Conservation (phyloP, 2,113 vertebrate species). For the Lagenorhynchus albirostris region DNA sequence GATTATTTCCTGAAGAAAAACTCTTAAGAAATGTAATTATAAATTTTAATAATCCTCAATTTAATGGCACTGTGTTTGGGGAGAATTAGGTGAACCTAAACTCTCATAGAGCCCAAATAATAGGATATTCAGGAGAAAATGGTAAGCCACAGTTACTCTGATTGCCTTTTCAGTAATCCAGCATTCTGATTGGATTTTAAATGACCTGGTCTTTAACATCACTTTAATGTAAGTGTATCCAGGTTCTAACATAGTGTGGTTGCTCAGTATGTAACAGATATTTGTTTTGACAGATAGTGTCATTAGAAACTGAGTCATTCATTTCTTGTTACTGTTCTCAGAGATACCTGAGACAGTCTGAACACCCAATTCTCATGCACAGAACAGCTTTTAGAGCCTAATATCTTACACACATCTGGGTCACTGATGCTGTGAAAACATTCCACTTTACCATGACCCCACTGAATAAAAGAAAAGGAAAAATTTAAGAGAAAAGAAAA, state of each 20-base stretch:
- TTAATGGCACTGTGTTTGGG: not conserved
- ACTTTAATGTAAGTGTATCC: not conserved
- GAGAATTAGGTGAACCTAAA: not conserved
- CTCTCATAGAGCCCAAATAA: not conserved
- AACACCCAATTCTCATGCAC: not conserved
- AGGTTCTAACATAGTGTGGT: not conserved
- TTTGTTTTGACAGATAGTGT: not conserved
- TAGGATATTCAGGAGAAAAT: not conserved
- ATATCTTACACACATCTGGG: not conserved
- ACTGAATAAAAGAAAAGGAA: not conserved
- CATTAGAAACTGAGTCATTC: not conserved
- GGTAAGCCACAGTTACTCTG: not conserved
- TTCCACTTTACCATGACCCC: not conserved
- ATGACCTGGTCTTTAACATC: not conserved
- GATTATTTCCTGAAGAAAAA: not conserved
- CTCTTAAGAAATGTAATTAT: not conserved
- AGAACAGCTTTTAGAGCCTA: not conserved
- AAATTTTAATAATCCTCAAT: not conserved
- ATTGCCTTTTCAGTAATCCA: not conserved
- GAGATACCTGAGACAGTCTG: not conserved
- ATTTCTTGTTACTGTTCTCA: not conserved
- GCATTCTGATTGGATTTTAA: not conserved
- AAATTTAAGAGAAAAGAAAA: not conserved
- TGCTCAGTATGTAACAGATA: not conserved
- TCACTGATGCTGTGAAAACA: not conserved